These are phyloP conservation scores for Drosophila sulfurigaster DNA, from an alignment of 1,140 invertebrate species.

Conservation along the genomic window DNA sequence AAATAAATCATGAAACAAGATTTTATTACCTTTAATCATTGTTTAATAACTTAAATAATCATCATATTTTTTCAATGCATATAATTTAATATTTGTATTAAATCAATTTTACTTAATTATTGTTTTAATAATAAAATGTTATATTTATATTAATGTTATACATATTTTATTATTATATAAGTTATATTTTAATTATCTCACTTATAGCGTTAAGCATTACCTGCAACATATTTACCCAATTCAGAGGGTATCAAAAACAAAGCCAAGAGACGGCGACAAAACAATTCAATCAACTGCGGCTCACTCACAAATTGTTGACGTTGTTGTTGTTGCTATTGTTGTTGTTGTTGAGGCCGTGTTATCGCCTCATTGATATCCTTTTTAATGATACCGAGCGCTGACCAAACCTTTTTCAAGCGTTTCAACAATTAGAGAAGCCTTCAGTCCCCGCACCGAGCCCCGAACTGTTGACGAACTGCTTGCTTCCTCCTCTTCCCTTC, in stretches of 20 bases:
- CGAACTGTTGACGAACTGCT: slow-evolving; percentile 36
- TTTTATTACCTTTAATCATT: too few relatives aligned
- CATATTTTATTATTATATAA: too few relatives aligned
- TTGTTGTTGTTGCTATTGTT: slow-evolving; percentile 52
- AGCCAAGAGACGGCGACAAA: slow-evolving; percentile 59
- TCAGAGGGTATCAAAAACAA: slow-evolving; percentile 39
- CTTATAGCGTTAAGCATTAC: background rate
- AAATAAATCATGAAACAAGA: too few relatives aligned
- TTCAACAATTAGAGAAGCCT: slow-evolving; percentile 48
- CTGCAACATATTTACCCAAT: too few relatives aligned
- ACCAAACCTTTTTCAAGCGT: slow-evolving; percentile 73
- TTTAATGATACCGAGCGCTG: slow-evolving; percentile 73
- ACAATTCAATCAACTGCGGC: slow-evolving; percentile 78
- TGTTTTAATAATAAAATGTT: too few relatives aligned
- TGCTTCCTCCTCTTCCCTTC: slow-evolving; percentile 24
- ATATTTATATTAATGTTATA: too few relatives aligned
- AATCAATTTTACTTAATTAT: too few relatives aligned
- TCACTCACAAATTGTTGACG: slow-evolving; percentile 31
- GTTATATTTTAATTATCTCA: too few relatives aligned
- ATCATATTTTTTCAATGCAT: too few relatives aligned
- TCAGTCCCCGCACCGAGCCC: slow-evolving; percentile 11
- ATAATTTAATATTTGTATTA: too few relatives aligned
- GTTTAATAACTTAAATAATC: too few relatives aligned
- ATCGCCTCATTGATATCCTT: slow-evolving; percentile 80
- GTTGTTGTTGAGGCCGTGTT: slow-evolving; percentile 63